These are phyloP conservation scores for Brachyrhaphis roseni DNA, from an alignment of 2,797 vertebrate species.

Conservation along the genomic window DNA sequence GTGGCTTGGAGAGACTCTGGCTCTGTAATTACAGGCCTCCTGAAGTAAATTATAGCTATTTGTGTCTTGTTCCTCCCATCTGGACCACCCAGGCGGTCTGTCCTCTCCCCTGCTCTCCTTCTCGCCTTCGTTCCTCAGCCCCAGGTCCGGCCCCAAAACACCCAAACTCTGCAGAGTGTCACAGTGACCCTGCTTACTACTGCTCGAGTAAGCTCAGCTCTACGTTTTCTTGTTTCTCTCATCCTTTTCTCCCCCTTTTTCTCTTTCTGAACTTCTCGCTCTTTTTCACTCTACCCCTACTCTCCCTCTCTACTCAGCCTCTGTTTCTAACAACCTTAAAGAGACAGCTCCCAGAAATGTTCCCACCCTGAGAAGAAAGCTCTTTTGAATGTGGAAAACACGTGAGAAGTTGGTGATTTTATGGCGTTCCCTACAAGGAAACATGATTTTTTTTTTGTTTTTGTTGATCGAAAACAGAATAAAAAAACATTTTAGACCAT, in stretches of 20 bases:
- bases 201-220: slow-evolving; percentile 41
- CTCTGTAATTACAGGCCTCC: slow-evolving; percentile 89
- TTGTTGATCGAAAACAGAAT: slow-evolving; percentile 28
- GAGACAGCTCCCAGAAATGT: slow-evolving; percentile 79
- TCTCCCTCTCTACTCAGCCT: slow-evolving; percentile 53
- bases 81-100: slow-evolving; percentile 88
- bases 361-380: slow-evolving; percentile 70
- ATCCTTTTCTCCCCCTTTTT: slow-evolving; percentile 25
- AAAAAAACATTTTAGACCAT: not conserved
- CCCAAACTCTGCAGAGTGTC: slow-evolving; percentile 55
- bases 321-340: slow-evolving; percentile 76
- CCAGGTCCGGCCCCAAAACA: slow-evolving; percentile 74
- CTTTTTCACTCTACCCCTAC: slow-evolving; percentile 46
- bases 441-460: slow-evolving; percentile 35
- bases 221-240: slow-evolving; percentile 38
- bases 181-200: slow-evolving; percentile 37
- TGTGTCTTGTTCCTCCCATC: slow-evolving; percentile 90
- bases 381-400: slow-evolving; percentile 62
- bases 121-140: slow-evolving; percentile 71
- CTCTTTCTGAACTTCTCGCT: slow-evolving; percentile 33
- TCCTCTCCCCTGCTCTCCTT: slow-evolving; percentile 65
- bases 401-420: slow-evolving; percentile 50
- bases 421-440: slow-evolving; percentile 38
- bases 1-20: slow-evolving; percentile 84
- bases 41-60: slow-evolving; percentile 92